Evolutionary conservation across 2,797 vertebrate species (phyloP), one percentile per base, ranked within the genome.

Genomic region (Scarus forsteni): DNA sequence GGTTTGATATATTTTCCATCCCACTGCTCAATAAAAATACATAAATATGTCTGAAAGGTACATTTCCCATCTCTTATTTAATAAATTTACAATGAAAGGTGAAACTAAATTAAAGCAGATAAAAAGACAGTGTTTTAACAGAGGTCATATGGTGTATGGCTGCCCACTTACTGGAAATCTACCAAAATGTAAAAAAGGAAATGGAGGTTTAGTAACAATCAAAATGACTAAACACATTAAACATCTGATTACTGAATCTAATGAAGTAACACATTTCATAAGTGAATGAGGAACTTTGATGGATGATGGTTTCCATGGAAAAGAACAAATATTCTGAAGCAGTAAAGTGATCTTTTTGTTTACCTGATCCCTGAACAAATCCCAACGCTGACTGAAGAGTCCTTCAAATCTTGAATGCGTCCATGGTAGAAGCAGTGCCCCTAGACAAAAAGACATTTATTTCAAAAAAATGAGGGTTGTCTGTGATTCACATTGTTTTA

Each of bases 381-480:
- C 60, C 94, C 96, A 68, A 98, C 83, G 60, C 96, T 98, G 58
- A 89, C 96, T 0, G 94, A 92, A 0, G 97, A 98, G 80, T 89
- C 76, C 0, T 45, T 3, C 7, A 95, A 46, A n/a, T 93, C 96
- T 14, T 83, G 77, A 39, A 98, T 75, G 0, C 86, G 84, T 10
- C 97, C 97, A 18, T 99, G 97, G 65, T 99, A 99, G 83, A 93
- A 96, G 85, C 97, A 98, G 70, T 96, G 95, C 5, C 97, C 95
- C 97, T 98, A 83, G 1, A 35, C 0, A 6, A 38, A 12, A 65
- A 55, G 16, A 49, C n/a, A 44, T n/a, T 10, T 11, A 14, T 13
- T 10, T 3, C 3, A 35, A 14, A 13, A 51, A 8, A 34, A 48
- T 48, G 40, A 10, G 46, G 48, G 57, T 42, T 6, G 38, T 42